A percentile compares a stretch with the other conserved stretches of the same genome.
phyloP scores from a whole-genome alignment of 92 coral and sea anemone genomes.

The Pocillopora grandis region DNA sequence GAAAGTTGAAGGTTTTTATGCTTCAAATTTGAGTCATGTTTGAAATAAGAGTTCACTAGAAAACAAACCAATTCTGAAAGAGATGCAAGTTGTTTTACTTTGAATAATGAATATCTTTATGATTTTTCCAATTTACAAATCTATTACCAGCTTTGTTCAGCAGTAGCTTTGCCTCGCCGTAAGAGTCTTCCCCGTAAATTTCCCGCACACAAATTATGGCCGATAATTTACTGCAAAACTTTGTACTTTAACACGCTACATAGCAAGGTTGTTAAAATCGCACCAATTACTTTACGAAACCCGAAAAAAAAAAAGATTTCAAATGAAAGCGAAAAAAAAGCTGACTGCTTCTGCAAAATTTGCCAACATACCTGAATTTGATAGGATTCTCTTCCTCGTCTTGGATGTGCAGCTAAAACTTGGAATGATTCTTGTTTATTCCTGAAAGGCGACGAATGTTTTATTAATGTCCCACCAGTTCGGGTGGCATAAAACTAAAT shows the following conservation, averaged over 20 bases:
- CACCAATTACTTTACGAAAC: not conserved
- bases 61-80: too few relatives aligned
- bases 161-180: not conserved
- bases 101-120: not conserved
- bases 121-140: not conserved
- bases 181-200: not conserved
- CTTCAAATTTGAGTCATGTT: too few relatives aligned
- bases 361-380: not conserved
- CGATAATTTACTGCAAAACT: conserved; percentile 3
- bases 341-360: not conserved
- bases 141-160: not conserved
- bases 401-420: conserved; percentile 7
- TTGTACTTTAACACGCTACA: not conserved
- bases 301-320: not conserved
- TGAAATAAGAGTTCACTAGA: too few relatives aligned
- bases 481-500: not conserved
- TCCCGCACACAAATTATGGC: not conserved
- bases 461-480: conserved; percentile 39
- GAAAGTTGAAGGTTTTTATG: too few relatives aligned
- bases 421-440: conserved; percentile 20
- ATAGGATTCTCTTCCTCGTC: not conserved
- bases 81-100: too few relatives aligned
- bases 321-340: not conserved
- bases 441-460: conserved; percentile 26
- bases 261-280: not conserved